Percentiles rank a stretch among this genome's conserved stretches.
Evolutionary conservation across 2,113 vertebrate species (phyloP).

Genomic region (Corynorhinus townsendii): DNA sequence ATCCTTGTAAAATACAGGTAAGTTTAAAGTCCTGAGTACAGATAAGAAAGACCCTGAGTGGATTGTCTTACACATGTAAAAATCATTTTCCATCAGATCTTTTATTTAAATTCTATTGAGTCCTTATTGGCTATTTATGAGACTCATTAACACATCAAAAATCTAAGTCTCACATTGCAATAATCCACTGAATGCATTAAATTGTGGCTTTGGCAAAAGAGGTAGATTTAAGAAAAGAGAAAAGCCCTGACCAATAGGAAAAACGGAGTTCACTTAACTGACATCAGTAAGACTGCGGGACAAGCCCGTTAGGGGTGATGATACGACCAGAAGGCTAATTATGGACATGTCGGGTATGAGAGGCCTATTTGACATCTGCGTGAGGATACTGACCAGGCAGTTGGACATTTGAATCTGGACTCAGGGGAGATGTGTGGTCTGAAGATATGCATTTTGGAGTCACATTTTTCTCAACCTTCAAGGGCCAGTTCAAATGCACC

Average conservation of each 20-base stretch:
- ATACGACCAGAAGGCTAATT: not conserved
- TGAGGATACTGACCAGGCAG: not conserved
- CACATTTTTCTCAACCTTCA: not conserved
- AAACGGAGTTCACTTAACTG: not conserved
- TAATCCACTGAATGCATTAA: not conserved
- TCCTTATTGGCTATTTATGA: not conserved
- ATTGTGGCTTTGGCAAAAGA: not conserved
- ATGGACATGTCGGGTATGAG: not conserved
- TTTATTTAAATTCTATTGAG: not conserved
- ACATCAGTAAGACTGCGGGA: not conserved
- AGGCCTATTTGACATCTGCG: not conserved
- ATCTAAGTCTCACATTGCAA: not conserved
- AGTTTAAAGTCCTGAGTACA: not conserved
- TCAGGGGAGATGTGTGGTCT: not conserved
- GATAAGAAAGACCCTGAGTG: not conserved
- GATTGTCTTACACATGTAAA: not conserved
- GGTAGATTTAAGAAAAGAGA: not conserved
- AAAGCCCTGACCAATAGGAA: not conserved
- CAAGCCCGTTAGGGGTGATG: not conserved
- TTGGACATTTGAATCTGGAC: not conserved
- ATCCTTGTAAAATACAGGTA: not conserved
- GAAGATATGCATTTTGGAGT: not conserved
- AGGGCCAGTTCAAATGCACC: not conserved
- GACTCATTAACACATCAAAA: slow-evolving; percentile 24
- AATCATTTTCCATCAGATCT: not conserved